Evolutionary conservation across 2,797 vertebrate species (phyloP).

Genomic region (Centropyge bicolor): DNA sequence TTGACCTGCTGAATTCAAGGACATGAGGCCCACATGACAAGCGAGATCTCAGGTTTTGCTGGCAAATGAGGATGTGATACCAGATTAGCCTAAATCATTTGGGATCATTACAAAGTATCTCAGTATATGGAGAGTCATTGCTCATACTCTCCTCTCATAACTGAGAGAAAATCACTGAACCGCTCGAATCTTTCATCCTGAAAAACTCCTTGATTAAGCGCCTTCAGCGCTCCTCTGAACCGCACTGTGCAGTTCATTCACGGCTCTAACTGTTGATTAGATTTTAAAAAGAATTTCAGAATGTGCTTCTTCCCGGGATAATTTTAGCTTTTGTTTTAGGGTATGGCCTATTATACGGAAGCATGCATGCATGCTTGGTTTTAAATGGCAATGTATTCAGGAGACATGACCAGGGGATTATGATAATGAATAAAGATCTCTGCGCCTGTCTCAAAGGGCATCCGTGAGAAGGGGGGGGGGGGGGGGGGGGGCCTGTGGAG

Average conservation of each 20-base stretch:
- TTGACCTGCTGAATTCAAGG: background rate
- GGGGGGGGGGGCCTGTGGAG: background rate
- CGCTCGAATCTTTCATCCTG: conserved; percentile 42
- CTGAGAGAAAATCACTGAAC: conserved; percentile 52
- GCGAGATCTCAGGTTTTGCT: conserved; percentile 21
- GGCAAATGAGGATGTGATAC: conserved; percentile 21
- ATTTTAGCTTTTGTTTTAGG: conserved; percentile 40
- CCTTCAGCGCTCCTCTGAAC: conserved; percentile 37
- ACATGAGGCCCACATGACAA: background rate
- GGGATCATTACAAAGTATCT: conserved; percentile 40
- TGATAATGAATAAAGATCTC: conserved; percentile 61
- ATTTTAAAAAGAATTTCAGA: conserved; percentile 32
- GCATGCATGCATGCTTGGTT: conserved; percentile 22
- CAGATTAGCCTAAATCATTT: conserved; percentile 48
- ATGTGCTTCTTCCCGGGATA: conserved; percentile 11
- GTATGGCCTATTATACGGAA: conserved; percentile 29
- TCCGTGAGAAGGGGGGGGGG: conserved; percentile 3
- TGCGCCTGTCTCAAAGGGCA: conserved; percentile 54
- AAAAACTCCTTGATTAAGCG: conserved; percentile 50
- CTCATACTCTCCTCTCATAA: conserved; percentile 53
- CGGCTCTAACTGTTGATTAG: conserved; percentile 39
- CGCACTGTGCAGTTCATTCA: conserved; percentile 16
- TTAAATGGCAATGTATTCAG: conserved; percentile 61
- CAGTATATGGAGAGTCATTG: conserved; percentile 19
- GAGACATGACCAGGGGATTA: conserved; percentile 49